These are phyloP conservation scores for Patella ulyssiponensis DNA, from an alignment of 2,888 invertebrate species.

Conservation along the genomic window DNA sequence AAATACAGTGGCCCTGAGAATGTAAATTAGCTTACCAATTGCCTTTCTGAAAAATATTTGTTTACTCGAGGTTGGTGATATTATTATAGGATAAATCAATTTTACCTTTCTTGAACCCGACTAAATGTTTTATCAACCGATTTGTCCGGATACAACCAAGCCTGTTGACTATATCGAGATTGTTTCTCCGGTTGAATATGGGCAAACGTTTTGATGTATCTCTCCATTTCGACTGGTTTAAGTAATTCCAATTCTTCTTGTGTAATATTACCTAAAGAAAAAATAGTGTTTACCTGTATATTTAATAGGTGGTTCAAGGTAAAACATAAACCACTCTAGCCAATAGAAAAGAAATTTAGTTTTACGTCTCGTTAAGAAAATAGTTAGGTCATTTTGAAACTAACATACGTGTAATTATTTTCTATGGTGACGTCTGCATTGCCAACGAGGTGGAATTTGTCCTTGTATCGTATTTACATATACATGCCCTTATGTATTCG, in stretches of 20 bases:
- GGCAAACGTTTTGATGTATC: conserved; percentile 38
- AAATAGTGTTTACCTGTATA: neutral
- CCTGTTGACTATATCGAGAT: conserved; percentile 51
- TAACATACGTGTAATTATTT: too few species aligned
- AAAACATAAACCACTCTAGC: neutral
- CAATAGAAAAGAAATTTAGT: too few species aligned
- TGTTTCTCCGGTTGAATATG: conserved; percentile 51
- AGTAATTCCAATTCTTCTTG: conserved; percentile 28
- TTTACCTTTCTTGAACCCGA: conserved; percentile 48
- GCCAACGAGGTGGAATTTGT: too few species aligned
- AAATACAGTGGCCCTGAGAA: too few species aligned
- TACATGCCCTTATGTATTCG: too few species aligned
- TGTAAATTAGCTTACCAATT: too few species aligned
- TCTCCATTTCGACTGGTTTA: conserved; percentile 31
- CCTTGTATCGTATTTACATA: too few species aligned
- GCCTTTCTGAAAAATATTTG: too few species aligned
- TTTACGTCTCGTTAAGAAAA: too few species aligned
- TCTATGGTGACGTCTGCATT: too few species aligned
- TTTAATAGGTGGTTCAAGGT: neutral
- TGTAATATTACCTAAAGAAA: conserved; percentile 16
- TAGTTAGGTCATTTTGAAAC: too few species aligned
- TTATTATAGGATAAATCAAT: neutral
- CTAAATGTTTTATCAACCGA: conserved; percentile 46
- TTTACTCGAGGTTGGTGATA: neutral
- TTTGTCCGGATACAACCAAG: conserved; percentile 49